A percentile compares a stretch with the other conserved stretches of the same genome.
Conservation (phyloP, 2,888 invertebrate species). For the Drosophila gaucha region DNA sequence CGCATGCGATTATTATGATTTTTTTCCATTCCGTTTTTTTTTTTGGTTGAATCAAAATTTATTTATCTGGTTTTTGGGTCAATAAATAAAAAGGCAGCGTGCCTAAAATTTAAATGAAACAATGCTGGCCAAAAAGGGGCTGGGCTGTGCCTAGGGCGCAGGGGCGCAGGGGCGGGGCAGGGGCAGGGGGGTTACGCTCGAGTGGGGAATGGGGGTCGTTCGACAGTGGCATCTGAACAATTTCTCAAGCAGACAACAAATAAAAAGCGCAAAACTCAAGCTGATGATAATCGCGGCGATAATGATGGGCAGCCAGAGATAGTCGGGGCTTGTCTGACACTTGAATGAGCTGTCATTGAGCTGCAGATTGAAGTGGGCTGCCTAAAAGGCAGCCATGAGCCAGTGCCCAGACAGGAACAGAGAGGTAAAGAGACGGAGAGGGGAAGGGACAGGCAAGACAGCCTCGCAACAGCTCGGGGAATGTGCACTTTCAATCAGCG, state of each 20-base stretch:
- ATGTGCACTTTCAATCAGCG: not conserved
- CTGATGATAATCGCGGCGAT: constrained; percentile 30
- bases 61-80: constrained; percentile 77
- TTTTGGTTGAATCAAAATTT: constrained; percentile 57
- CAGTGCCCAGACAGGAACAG: not conserved
- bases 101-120: constrained; percentile 77
- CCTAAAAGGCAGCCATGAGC: too few relatives aligned
- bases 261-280: constrained; percentile 54
- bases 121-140: constrained; percentile 50
- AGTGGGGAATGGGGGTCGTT: too few relatives aligned
- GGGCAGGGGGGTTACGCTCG: not conserved
- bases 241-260: constrained; percentile 73
- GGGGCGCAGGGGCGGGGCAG: not conserved
- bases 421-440: not conserved
- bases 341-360: constrained; percentile 65
- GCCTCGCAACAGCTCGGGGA: not conserved
- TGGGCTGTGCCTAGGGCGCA: constrained; percentile 27
- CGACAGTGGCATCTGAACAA: constrained; percentile 70
- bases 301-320: constrained; percentile 37
- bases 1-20: constrained; percentile 75
- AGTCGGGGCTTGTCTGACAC: constrained; percentile 47
- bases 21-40: constrained; percentile 21
- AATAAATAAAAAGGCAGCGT: constrained; percentile 73
- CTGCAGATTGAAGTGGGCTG: constrained; percentile 29
- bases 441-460: not conserved